A percentile compares a stretch with the other conserved stretches of the same genome.
Conservation (phyloP, 2,888 invertebrate genomes). For the Cephus rjabovi region DNA sequence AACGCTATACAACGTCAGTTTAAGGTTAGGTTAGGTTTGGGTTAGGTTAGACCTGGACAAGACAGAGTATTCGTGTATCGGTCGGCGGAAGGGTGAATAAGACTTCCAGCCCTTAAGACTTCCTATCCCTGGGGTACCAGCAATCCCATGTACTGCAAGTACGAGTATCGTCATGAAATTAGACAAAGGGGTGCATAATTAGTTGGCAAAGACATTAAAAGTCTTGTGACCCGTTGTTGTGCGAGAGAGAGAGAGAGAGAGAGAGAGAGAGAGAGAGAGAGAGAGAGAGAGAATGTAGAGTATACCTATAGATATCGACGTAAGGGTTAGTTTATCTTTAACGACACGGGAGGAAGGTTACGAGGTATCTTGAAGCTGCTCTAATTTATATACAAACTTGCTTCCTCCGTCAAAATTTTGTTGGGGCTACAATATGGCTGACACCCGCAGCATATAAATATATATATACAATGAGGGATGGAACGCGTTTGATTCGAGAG, state of each 20-base stretch:
- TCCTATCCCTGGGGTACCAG: neutral
- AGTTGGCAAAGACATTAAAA: neutral
- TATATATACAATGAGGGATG: no score
- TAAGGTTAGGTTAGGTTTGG: neutral
- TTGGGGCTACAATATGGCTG: neutral
- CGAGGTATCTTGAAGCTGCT: neutral
- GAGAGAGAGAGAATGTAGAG: neutral
- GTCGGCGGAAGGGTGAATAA: neutral
- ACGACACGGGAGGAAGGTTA: neutral
- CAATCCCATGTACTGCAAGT: neutral
- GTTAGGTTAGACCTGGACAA: neutral
- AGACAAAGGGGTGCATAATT: neutral
- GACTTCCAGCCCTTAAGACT: neutral
- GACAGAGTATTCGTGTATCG: neutral
- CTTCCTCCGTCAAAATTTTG: neutral
- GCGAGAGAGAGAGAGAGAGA: constrained; percentile 1
- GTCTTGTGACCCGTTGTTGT: neutral
- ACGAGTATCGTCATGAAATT: neutral
- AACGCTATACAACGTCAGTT: neutral
- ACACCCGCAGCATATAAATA: neutral
- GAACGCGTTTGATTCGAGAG: no score
- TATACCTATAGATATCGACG: neutral
- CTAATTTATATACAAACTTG: constrained; percentile 20
- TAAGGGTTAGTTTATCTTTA: neutral
- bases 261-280: constrained; percentile 8